These are phyloP conservation scores for Scaptodrosophila latifasciaeformis DNA, from an alignment of 2,888 invertebrate species.

Conservation along the genomic window DNA sequence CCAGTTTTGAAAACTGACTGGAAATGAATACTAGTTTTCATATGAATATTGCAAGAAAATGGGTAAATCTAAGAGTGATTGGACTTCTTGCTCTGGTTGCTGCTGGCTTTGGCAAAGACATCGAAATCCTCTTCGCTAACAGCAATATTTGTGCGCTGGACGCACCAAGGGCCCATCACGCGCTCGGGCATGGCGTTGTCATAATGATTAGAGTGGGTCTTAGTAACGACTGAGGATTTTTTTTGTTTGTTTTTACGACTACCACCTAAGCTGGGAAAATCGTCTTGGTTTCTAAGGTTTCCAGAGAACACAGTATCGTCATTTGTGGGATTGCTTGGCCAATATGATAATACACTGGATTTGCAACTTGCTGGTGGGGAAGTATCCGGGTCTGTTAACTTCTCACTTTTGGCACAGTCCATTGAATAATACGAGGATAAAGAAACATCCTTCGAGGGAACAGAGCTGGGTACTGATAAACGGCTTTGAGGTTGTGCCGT, in stretches of 20 bases:
- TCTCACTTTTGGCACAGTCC: not conserved
- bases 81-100: too few species aligned
- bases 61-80: too few species aligned
- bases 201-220: not conserved
- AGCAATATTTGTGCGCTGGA: not conserved
- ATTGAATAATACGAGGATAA: constrained; percentile 6
- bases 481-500: constrained; percentile 11
- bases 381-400: too few species aligned
- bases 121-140: not conserved
- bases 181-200: not conserved
- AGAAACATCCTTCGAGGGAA: not conserved
- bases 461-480: too few species aligned
- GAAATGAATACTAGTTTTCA: too few species aligned
- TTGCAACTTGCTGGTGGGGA: too few species aligned
- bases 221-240: not conserved
- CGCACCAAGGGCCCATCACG: constrained; percentile 6
- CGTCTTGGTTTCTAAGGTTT: not conserved
- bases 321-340: too few species aligned
- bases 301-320: constrained; percentile 26
- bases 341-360: too few species aligned
- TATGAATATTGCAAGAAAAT: too few species aligned
- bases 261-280: constrained; percentile 34
- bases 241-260: constrained; percentile 5
- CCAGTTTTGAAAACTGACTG: too few species aligned
- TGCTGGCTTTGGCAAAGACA: too few species aligned